Percentiles rank a stretch among this genome's conserved stretches.
Conservation (phyloP, 1,140 invertebrate genomes). For the Sesamia nonagrioides region DNA sequence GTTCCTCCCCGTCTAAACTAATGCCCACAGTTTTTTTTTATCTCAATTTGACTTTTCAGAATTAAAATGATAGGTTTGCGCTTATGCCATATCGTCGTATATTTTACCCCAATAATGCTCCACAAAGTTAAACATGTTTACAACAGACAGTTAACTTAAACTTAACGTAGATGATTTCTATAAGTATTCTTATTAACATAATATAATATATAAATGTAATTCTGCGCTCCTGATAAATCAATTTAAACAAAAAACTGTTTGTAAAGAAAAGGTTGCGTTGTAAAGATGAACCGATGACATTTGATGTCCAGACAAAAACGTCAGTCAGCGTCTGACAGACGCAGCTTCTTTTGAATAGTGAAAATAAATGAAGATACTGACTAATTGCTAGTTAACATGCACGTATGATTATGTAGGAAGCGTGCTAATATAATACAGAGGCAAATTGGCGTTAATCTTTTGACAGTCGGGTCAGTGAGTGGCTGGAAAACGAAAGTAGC, state of each 20-base stretch:
- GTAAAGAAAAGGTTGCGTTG: background rate
- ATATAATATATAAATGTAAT: background rate
- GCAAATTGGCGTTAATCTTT: slow-evolving; percentile 51
- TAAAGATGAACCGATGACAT: slow-evolving; percentile 35
- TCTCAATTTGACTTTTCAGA: background rate
- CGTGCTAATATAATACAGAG: slow-evolving; percentile 50
- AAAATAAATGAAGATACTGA: slow-evolving; percentile 57
- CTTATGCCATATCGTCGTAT: background rate
- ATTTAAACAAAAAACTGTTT: slow-evolving; percentile 35
- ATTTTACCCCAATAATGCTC: background rate
- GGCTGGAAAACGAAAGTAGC: slow-evolving; percentile 45
- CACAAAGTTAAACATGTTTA: background rate
- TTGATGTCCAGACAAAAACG: slow-evolving; percentile 51
- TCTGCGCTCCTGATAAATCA: background rate
- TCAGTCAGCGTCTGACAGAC: slow-evolving; percentile 50
- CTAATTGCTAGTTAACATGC: slow-evolving; percentile 56
- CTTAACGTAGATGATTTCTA: background rate
- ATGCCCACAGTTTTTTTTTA: background rate
- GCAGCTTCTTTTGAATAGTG: slow-evolving; percentile 29
- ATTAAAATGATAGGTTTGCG: background rate
- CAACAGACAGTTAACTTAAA: slow-evolving; percentile 23
- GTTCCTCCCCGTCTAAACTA: slow-evolving; percentile 18
- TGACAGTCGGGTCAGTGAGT: slow-evolving; percentile 53
- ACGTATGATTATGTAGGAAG: slow-evolving; percentile 51
- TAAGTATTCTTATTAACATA: background rate